Conservation (phyloP, 2,113 vertebrate genomes). For the Ondatra zibethicus region DNA sequence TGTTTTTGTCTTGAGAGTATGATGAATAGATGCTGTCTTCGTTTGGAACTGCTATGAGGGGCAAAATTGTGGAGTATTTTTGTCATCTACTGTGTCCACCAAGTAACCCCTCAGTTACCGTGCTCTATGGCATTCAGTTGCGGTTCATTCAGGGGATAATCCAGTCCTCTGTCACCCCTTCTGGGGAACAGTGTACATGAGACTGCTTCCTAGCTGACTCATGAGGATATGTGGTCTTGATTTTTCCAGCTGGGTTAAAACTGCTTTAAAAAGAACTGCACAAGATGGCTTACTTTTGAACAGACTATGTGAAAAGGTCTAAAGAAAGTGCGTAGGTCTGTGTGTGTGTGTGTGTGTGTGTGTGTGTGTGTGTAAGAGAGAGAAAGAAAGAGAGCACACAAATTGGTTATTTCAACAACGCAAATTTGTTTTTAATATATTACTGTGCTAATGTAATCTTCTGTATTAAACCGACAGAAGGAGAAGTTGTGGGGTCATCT, state of each 20-base stretch:
- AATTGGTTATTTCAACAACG: constrained; percentile 9
- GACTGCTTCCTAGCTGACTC: not conserved
- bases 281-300: constrained; percentile 7
- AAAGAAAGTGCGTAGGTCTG: not conserved
- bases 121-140: no score
- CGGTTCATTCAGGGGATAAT: not conserved
- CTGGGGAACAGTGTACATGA: not conserved
- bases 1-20: no score
- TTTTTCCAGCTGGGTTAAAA: not conserved
- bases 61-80: not conserved
- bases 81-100: not conserved
- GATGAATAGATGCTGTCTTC: not conserved
- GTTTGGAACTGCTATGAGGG: not conserved
- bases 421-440: constrained; percentile 11
- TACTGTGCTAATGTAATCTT: not conserved
- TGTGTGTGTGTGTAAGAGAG: not conserved
- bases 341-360: not conserved
- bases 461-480: not conserved
- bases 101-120: not conserved
- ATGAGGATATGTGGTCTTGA: not conserved
- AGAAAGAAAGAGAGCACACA: not conserved
- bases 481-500: not conserved
- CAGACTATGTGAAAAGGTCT: not conserved
- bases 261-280: not conserved
- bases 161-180: no score